A percentile compares a stretch with the other conserved stretches of the same genome.
phyloP scores from a whole-genome alignment of 2,888 invertebrate genomes.

The Drosophila barbarae region DNA sequence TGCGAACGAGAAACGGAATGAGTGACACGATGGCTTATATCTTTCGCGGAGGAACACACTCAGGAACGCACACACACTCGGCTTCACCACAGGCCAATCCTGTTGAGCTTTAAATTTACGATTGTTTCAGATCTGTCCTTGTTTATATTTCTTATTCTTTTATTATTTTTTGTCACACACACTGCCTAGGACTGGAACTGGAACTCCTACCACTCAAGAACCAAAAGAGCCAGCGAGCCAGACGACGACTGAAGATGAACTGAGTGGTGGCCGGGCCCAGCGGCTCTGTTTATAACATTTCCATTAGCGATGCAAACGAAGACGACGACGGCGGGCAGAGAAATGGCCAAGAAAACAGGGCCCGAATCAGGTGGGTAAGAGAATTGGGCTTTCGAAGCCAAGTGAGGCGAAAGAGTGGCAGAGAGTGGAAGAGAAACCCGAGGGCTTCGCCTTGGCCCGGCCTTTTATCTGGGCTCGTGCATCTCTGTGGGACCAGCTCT shows the following conservation, averaged over 20 bases:
- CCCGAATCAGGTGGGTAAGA: conserved; percentile 25
- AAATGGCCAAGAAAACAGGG: conserved; percentile 59
- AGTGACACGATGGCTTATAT: conserved; percentile 44
- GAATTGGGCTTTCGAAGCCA: conserved; percentile 15
- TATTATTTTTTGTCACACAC: conserved; percentile 17
- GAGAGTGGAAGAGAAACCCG: conserved; percentile 37
- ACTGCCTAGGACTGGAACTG: conserved; percentile 7
- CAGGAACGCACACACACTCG: conserved; percentile 16
- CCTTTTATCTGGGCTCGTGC: conserved; percentile 53
- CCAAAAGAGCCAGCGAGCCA: conserved; percentile 66
- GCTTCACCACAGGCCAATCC: conserved; percentile 40
- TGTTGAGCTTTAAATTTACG: conserved; percentile 37
- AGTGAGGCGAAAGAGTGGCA: conserved; percentile 1
- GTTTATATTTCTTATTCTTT: conserved; percentile 2
- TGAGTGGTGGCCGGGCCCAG: conserved; percentile 75
- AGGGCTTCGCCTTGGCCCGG: conserved; percentile 45
- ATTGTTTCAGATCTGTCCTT: conserved; percentile 30
- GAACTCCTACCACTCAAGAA: conserved; percentile 59
- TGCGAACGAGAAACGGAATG: conserved; percentile 61
- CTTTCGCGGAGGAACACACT: conserved; percentile 25
- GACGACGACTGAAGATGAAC: conserved; percentile 78
- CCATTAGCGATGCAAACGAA: conserved; percentile 60
- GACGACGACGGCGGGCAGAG: conserved; percentile 41
- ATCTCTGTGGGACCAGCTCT: conserved; percentile 42
- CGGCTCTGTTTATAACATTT: conserved; percentile 78